Percentiles rank a stretch among this genome's conserved stretches.
Conservation (phyloP, 2,113 vertebrate genomes). For the Eleginops maclovinus region DNA sequence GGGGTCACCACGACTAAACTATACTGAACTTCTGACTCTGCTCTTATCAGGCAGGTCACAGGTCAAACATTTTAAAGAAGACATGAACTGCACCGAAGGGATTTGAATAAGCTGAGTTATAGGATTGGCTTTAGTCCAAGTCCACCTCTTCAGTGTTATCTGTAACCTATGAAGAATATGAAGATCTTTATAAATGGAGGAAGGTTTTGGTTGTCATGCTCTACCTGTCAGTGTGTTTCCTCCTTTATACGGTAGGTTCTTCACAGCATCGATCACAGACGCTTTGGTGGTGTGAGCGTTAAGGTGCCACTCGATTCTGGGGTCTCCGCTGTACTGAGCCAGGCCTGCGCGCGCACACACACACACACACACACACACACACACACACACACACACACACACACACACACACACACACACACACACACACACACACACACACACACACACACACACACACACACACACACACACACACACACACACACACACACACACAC, state of each 20-base stretch:
- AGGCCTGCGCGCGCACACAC: conserved; percentile 83
- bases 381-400: background rate
- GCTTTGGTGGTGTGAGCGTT: conserved; percentile 91
- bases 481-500: background rate
- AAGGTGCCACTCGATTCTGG: conserved; percentile 96
- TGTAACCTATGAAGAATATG: background rate
- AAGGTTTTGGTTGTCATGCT: background rate
- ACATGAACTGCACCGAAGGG: background rate
- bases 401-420: background rate
- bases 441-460: background rate
- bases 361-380: background rate
- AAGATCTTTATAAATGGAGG: background rate
- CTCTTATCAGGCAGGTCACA: conserved; percentile 13
- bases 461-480: background rate
- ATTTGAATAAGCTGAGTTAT: background rate
- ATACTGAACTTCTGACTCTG: background rate
- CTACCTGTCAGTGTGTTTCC: conserved; percentile 96
- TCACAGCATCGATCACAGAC: conserved; percentile 91
- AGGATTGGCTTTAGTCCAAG: background rate
- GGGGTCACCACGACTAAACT: background rate
- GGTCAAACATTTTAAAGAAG: background rate
- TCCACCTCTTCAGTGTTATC: conserved; percentile 9
- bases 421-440: background rate
- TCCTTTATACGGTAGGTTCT: conserved; percentile 95
- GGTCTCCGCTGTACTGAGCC: conserved; percentile 97